Base-by-base conservation (phyloP, 2,888 invertebrate genomes). In the Arrhopalites spinosus region DNA sequence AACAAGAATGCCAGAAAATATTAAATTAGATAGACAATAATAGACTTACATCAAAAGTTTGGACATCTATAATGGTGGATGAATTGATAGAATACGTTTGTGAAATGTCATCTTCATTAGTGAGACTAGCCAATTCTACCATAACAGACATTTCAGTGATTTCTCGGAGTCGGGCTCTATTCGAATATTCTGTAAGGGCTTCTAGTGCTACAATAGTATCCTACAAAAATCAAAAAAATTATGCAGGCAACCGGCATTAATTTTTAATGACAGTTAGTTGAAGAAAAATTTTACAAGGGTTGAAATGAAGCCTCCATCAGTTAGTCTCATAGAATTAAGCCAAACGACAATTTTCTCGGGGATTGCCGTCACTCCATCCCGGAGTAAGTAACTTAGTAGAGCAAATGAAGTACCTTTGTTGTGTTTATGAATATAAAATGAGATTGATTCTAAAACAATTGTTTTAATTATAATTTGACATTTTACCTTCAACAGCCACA, bases 161-260 rank as follows among this genome's bases (percentile, higher is more conserved):
- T 75, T 86, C 86, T 53, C 86, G 80, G 13, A 87, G 83, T 72
- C 87, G 81, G 1, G 87, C 85, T 75, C 86, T 79, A 80, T 86
- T 86, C 0, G 86, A 85, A 82, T 86, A 87, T 77, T 86, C 86
- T 1, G 86, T 86, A 80, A 89, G 83, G 0, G 88, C 88, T 83
- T 88, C 86, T 83, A 88, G 84, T 8, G 88, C 88, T 20, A 87
- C 83, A 27, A 87, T 83, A 0, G 88, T 87, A 80, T 89, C 88
- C 87, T 87, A 20, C 53, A 27, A 68, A 53, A 5, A 53, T 53
- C 17, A 8, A 3, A 2, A 53, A n/a, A n/a, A n/a, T n/a, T n/a
- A n/a, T n/a, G n/a, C n/a, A n/a, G n/a, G n/a, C n/a, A n/a, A n/a
- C n/a, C n/a, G n/a, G n/a, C n/a, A n/a, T n/a, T n/a, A n/a, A n/a